These are phyloP conservation scores for Palaemon carinicauda DNA, from an alignment of 1,140 invertebrate species.

Conservation along the genomic window DNA sequence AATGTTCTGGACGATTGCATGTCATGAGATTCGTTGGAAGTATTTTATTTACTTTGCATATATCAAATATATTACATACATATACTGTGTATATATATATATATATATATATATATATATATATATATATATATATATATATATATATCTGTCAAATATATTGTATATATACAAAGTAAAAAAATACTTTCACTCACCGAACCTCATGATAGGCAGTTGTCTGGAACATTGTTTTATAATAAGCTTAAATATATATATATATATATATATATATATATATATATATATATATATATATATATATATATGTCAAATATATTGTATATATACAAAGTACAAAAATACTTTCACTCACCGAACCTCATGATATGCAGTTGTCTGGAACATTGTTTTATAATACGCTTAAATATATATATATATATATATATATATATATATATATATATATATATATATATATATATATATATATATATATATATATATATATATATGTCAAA, in stretches of 20 bases:
- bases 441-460: not conserved
- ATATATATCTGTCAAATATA: not conserved
- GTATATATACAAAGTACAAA: not conserved
- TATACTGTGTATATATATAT: not conserved
- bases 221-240: not conserved
- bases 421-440: constrained; percentile 2
- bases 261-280: constrained; percentile 16
- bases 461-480: constrained; percentile 9
- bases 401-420: constrained; percentile 5
- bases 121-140: constrained; percentile 10
- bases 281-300: not conserved
- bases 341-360: not conserved
- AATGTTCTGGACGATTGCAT: no score
- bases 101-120: not conserved
- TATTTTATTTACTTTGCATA: no score
- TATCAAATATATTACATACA: no score
- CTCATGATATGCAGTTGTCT: no score
- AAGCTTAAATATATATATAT: not conserved
- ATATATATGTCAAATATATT: not conserved
- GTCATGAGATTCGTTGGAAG: no score
- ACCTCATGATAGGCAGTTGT: no score
- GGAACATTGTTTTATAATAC: no score
- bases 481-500: not conserved
- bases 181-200: no score
- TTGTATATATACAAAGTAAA: not conserved